Evolutionary conservation across 1,140 invertebrate species (phyloP).

Genomic region (Euglossa dilemma): DNA sequence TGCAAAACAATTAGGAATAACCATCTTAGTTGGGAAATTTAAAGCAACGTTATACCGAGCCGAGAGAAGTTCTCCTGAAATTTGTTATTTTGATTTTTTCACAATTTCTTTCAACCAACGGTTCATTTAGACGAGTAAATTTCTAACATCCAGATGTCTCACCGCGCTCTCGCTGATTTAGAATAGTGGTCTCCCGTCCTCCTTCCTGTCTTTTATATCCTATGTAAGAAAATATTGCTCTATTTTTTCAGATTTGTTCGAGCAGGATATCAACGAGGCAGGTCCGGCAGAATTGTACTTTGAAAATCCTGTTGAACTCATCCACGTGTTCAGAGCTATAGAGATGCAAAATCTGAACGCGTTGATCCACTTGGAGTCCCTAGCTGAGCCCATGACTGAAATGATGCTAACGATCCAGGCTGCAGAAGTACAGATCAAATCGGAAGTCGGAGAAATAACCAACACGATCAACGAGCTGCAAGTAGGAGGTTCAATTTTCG

Average conservation of each 20-base stretch:
- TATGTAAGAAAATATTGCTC: neutral
- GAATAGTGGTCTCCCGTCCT: too few relatives aligned
- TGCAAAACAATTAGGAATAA: too few relatives aligned
- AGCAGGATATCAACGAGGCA: constrained; percentile 77
- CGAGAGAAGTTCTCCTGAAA: too few relatives aligned
- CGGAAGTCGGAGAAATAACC: constrained; percentile 73
- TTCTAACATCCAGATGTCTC: too few relatives aligned
- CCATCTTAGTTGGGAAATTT: too few relatives aligned
- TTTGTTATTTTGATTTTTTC: too few relatives aligned
- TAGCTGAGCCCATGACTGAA: constrained; percentile 83
- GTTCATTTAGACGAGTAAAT: too few relatives aligned
- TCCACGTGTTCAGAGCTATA: constrained; percentile 83
- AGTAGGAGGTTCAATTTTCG: constrained; percentile 56
- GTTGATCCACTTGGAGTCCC: constrained; percentile 84
- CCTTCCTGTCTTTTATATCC: too few relatives aligned
- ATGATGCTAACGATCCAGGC: constrained; percentile 80
- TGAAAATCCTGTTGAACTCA: constrained; percentile 83
- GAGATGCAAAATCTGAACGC: constrained; percentile 87
- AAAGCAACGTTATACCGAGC: too few relatives aligned
- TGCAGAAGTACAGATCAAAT: constrained; percentile 74
- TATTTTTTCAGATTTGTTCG: constrained; percentile 72
- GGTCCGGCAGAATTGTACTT: constrained; percentile 84
- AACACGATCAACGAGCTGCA: constrained; percentile 74
- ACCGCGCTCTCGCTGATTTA: too few relatives aligned
- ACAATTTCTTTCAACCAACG: too few relatives aligned